Conservation (phyloP, 2,797 vertebrate species). For the Discoglossus pictus region DNA sequence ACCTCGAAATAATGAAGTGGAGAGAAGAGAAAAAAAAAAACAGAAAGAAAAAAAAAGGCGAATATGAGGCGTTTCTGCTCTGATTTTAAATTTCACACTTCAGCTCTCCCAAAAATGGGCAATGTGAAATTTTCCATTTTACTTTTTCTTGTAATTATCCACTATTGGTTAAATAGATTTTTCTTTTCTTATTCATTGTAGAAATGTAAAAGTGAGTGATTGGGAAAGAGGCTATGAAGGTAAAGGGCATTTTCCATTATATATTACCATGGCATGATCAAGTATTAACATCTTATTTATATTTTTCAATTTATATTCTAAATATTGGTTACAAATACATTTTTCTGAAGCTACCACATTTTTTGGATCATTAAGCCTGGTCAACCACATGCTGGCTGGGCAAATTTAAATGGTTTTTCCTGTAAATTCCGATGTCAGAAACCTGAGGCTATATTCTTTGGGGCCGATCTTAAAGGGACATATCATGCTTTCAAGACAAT, state of each 20-base stretch:
- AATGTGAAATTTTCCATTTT: conserved; percentile 62
- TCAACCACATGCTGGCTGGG: too few species aligned
- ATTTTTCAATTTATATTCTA: too few species aligned
- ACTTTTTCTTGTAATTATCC: conserved; percentile 67
- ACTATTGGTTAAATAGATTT: conserved; percentile 56
- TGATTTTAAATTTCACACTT: conserved; percentile 82
- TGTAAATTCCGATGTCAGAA: too few species aligned
- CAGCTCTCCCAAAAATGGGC: conserved; percentile 76
- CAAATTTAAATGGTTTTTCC: too few species aligned
- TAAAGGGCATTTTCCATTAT: background rate
- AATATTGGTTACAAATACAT: too few species aligned
- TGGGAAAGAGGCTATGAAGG: background rate
- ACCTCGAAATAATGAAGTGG: conserved; percentile 26
- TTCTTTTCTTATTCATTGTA: conserved; percentile 20
- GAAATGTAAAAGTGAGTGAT: conserved; percentile 10
- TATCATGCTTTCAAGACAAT: too few species aligned
- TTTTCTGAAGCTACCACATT: too few species aligned
- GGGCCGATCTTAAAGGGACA: too few species aligned
- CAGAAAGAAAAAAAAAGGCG: conserved; percentile 12
- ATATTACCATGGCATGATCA: background rate
- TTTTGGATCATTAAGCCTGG: too few species aligned
- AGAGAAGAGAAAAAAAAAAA: background rate
- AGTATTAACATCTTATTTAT: too few species aligned
- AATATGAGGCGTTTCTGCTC: conserved; percentile 67
- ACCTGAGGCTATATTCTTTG: too few species aligned